Evolutionary conservation across 2,888 invertebrate species (phyloP), one percentile per base, ranked within the genome.

Genomic region (Drosophila neotestacea): DNA sequence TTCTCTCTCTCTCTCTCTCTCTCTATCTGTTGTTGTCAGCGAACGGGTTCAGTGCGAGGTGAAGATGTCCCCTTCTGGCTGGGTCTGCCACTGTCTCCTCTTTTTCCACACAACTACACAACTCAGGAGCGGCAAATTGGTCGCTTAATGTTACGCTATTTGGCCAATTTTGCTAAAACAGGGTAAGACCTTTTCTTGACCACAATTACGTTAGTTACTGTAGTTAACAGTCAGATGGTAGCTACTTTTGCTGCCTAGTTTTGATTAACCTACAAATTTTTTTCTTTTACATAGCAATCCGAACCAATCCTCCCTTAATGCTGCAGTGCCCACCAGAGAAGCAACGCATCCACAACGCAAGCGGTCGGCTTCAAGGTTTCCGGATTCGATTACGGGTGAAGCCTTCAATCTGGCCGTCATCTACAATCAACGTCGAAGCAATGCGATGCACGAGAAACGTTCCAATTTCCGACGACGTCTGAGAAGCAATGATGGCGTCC

Each of bases 41-140:
- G 96, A 74, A 94, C 95, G 68, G 96, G 97, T 27, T 97, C 97
- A 56, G 96, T 96, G 56, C 95, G 96, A 83, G 97, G 97, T 52
- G 97, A 97, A 92, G 97, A 97, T 92, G 93, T 97, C 84, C 96
- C 97, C 59, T 97, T 96, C 93, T 95, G 96, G 91, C 93, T 98
- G 81, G 97, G 97, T 13, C 94, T 96, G 81, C 97, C 97, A 38
- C 92, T 97, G 62, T 93, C 93, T 66, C 94, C 95, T 79, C 94
- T 94, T 81, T 94, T 94, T 90, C 94, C 94, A n/a, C 95, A 95
- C 92, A 97, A 97, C 93, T 97, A 95, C 93, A 96, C 96, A 36
- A 94, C 94, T 79, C 94, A 95, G 88, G 97, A 98, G 91, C 95
- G 95, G 86, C 94, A 95, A 85, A 95, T 97, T 47, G 96, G 97